phyloP scores from a whole-genome alignment of 2,113 vertebrate genomes.

The Lontra canadensis region DNA sequence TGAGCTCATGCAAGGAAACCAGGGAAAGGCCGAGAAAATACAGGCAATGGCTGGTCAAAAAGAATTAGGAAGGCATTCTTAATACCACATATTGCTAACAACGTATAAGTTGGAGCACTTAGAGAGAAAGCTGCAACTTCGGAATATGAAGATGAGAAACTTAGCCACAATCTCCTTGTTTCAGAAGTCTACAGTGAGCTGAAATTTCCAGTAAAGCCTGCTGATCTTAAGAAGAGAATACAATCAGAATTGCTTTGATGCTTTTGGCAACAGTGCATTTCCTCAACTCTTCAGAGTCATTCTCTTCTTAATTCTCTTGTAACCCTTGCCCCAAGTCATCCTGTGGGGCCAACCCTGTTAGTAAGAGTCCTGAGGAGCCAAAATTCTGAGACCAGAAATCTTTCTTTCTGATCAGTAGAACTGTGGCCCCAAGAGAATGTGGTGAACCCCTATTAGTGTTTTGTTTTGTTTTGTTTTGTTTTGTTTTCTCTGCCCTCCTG shows the following conservation, averaged over 20 bases:
- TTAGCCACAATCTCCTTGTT: slow-evolving; percentile 98
- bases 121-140: slow-evolving; percentile 90
- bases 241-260: slow-evolving; percentile 84
- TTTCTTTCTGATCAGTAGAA: not conserved
- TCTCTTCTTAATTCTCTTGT: not conserved
- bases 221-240: slow-evolving; percentile 99
- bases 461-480: not conserved
- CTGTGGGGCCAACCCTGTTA: not conserved
- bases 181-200: slow-evolving; percentile 99
- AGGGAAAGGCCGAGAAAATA: slow-evolving; percentile 40
- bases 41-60: slow-evolving; percentile 42
- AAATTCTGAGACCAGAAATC: not conserved
- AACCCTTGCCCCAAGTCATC: rapidly evolving
- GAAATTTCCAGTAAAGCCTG: slow-evolving; percentile 99
- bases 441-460: not conserved
- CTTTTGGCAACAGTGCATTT: slow-evolving; percentile 26
- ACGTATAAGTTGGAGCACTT: slow-evolving; percentile 44
- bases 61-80: slow-evolving; percentile 41
- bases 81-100: slow-evolving; percentile 52
- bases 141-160: slow-evolving; percentile 99
- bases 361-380: not conserved
- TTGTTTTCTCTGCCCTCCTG: not conserved
- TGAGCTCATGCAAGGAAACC: slow-evolving; percentile 22
- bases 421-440: not conserved
- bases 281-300: slow-evolving; percentile 22